These are phyloP conservation scores for Harlomillsia oculata DNA, from an alignment of 1,140 invertebrate genomes.

Conservation along the genomic window DNA sequence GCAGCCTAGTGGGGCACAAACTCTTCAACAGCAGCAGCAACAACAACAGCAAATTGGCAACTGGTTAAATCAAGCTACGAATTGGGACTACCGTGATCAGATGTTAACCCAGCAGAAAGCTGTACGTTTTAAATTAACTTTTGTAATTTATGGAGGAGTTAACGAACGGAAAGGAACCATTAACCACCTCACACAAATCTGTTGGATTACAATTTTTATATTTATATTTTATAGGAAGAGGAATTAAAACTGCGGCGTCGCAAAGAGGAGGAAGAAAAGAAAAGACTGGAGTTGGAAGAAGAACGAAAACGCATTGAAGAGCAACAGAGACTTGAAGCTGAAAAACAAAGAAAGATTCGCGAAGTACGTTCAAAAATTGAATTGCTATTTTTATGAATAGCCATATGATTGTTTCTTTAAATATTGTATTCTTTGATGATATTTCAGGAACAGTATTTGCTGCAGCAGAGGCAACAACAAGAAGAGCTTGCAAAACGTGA, in stretches of 20 bases:
- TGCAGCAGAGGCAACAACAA: slow-evolving; percentile 26
- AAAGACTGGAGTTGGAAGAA: slow-evolving; percentile 43
- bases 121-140: slow-evolving; percentile 14
- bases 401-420: not conserved
- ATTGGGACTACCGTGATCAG: slow-evolving; percentile 34
- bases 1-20: not conserved
- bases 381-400: not conserved
- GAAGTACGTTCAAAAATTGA: not conserved
- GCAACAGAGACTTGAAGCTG: slow-evolving; percentile 29
- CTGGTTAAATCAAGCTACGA: slow-evolving; percentile 5
- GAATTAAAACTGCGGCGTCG: slow-evolving; percentile 38
- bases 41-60: slow-evolving; percentile 1
- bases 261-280: slow-evolving; percentile 36
- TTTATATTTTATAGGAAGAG: slow-evolving; percentile 39
- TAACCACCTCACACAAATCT: not conserved
- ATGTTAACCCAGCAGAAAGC: slow-evolving; percentile 27
- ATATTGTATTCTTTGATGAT: not conserved
- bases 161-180: slow-evolving; percentile 25
- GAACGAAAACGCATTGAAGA: slow-evolving; percentile 41
- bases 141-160: slow-evolving; percentile 6
- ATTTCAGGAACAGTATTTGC: slow-evolving; percentile 19
- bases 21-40: slow-evolving; percentile 11
- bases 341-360: slow-evolving; percentile 36
- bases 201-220: not conserved
- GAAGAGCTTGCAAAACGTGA: slow-evolving; percentile 8